Conservation (phyloP, 2,113 vertebrate genomes). For the Clarias gariepinus region DNA sequence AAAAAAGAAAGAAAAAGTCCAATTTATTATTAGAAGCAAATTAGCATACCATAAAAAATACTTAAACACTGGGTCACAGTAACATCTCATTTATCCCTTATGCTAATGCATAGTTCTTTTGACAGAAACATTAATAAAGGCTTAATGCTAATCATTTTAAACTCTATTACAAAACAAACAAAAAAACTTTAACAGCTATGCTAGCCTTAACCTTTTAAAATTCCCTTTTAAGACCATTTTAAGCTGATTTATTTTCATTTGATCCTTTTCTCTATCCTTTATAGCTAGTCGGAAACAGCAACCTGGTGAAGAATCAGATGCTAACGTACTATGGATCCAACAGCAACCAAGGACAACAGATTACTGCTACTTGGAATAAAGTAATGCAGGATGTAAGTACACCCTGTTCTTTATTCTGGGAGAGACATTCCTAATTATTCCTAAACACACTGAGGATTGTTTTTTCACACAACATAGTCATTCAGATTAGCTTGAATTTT, state of each 20-base stretch:
- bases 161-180: neutral
- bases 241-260: neutral
- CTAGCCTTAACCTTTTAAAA: neutral
- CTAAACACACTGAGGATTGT: neutral
- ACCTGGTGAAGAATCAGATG: conserved; percentile 77
- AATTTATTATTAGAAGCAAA: neutral
- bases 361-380: conserved; percentile 75
- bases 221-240: neutral
- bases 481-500: neutral
- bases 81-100: neutral
- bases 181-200: neutral
- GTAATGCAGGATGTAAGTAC: conserved; percentile 74
- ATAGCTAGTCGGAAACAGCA: conserved; percentile 75
- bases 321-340: conserved; percentile 63
- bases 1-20: neutral
- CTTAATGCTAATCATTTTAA: neutral
- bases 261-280: neutral
- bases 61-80: neutral
- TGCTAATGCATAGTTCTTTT: neutral
- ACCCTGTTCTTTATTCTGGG: neutral
- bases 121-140: neutral
- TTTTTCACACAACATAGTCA: neutral
- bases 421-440: neutral
- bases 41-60: neutral
- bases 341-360: conserved; percentile 52